Conservation (phyloP, 2,113 vertebrate species). For the Tupaia chinensis region DNA sequence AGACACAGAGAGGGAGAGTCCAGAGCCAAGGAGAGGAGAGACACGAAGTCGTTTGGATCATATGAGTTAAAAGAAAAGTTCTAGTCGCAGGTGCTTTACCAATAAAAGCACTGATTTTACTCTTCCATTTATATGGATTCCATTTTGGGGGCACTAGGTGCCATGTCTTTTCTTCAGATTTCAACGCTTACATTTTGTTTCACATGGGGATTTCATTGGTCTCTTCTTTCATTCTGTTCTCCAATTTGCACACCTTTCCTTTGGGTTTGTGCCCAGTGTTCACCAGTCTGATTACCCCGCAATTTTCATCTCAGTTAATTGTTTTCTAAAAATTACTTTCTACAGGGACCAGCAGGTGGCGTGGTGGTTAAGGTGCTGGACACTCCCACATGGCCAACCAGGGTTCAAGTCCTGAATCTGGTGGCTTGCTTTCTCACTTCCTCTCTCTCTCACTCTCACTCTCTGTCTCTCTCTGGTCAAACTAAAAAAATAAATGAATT, state of each 20-base stretch:
- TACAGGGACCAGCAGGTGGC: too few species aligned
- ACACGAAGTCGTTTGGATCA: neutral
- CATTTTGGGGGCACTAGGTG: neutral
- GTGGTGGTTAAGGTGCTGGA: too few species aligned
- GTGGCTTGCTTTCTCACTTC: too few species aligned
- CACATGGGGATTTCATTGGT: neutral
- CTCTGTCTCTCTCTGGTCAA: too few species aligned
- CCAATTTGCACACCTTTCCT: neutral
- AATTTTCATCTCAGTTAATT: neutral
- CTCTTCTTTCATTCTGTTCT: neutral
- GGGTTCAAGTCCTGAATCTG: too few species aligned
- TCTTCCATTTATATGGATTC: neutral
- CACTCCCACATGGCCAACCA: too few species aligned
- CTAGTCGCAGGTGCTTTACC: neutral
- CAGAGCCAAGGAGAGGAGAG: neutral
- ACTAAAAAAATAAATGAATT: too few species aligned
- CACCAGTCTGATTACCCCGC: neutral
- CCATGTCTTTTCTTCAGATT: neutral
- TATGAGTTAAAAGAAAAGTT: neutral
- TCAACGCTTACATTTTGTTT: neutral
- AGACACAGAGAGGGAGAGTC: neutral
- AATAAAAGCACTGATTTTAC: neutral
- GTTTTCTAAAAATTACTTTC: neutral
- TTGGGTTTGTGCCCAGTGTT: conserved; percentile 5
- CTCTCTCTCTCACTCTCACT: too few species aligned